Evolutionary conservation across 2,888 invertebrate genomes (phyloP).

Genomic region (Augochlorella aurata): DNA sequence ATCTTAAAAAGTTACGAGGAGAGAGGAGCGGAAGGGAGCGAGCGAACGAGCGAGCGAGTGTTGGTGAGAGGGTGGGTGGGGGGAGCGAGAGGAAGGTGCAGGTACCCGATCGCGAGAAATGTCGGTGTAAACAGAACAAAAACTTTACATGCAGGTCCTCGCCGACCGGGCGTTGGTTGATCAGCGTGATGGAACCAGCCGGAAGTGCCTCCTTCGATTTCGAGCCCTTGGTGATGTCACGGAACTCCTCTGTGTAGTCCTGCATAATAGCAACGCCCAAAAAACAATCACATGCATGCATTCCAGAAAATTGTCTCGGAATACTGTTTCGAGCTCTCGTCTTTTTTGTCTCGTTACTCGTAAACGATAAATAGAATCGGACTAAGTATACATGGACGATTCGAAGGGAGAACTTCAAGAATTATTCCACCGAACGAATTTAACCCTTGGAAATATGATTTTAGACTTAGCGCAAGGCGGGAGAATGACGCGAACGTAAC

Average conservation of each 20-base stretch:
- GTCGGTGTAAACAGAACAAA: slow-evolving; percentile 63
- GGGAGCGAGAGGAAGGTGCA: no score
- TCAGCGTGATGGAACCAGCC: slow-evolving; percentile 95
- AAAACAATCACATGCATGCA: slow-evolving; percentile 83
- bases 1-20: background rate
- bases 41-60: no score
- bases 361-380: background rate
- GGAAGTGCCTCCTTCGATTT: slow-evolving; percentile 96
- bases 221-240: slow-evolving; percentile 95
- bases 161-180: slow-evolving; percentile 97
- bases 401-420: background rate
- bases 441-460: slow-evolving; percentile 23
- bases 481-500: background rate
- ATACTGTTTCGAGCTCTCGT: slow-evolving; percentile 16
- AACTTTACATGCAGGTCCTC: slow-evolving; percentile 94
- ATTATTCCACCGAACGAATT: slow-evolving; percentile 31
- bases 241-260: slow-evolving; percentile 98
- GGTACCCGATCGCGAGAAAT: background rate
- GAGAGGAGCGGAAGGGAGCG: no score
- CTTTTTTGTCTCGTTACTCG: background rate
- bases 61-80: no score
- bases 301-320: slow-evolving; percentile 75
- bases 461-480: background rate
- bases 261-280: slow-evolving; percentile 83
- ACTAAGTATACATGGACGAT: background rate